These are phyloP conservation scores for Acanthornis magna DNA, from an alignment of 2,797 vertebrate species.

Conservation along the genomic window DNA sequence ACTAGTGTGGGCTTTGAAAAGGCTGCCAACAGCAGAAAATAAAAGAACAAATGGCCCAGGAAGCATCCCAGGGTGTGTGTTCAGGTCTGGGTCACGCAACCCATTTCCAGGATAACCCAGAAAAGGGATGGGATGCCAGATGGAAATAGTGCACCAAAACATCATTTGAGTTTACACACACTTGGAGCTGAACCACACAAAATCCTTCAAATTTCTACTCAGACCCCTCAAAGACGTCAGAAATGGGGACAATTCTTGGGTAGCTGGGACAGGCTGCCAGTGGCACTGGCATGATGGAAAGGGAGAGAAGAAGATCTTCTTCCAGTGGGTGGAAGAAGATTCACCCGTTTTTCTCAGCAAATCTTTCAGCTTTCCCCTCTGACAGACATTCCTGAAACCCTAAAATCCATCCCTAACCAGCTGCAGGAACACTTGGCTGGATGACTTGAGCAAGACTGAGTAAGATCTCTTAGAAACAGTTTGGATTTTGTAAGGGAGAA, in stretches of 20 bases:
- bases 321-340: not conserved
- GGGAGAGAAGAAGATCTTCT: not conserved
- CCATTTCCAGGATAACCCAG: rapidly evolving
- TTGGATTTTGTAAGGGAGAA: not conserved
- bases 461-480: not conserved
- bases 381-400: not conserved
- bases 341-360: not conserved
- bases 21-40: not conserved
- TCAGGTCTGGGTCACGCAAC: not conserved
- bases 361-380: not conserved
- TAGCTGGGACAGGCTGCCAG: not conserved
- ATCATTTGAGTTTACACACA: rapidly evolving
- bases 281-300: not conserved
- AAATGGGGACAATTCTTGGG: not conserved
- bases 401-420: not conserved
- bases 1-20: not conserved
- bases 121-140: rapidly evolving
- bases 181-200: not conserved
- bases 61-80: not conserved
- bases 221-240: not conserved
- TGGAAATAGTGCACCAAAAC: not conserved
- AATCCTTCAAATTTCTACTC: not conserved
- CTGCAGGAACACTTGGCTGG: not conserved
- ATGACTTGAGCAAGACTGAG: not conserved
- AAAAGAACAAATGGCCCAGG: not conserved